Conservation (phyloP, 2,113 vertebrate genomes). For the Agapornis roseicollis region DNA sequence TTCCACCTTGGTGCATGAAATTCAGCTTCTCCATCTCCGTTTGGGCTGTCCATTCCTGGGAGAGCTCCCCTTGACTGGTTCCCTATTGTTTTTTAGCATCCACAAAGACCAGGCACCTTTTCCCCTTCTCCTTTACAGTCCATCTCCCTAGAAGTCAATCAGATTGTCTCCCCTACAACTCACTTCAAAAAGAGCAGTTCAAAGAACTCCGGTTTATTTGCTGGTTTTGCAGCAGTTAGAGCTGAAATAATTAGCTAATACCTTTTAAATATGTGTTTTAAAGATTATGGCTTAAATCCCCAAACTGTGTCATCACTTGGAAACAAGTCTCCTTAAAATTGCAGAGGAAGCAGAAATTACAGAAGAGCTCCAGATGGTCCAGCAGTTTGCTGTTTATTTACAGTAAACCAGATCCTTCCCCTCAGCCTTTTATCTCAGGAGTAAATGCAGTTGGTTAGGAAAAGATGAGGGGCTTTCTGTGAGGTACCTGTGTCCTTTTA, state of each 20-base stretch:
- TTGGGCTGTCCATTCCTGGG: neutral
- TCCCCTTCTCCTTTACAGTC: neutral
- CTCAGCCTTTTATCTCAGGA: conserved; percentile 7
- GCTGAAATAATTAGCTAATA: conserved; percentile 58
- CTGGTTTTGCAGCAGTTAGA: neutral
- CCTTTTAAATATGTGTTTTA: conserved; percentile 53
- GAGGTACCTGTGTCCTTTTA: neutral
- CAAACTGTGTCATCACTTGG: conserved; percentile 41
- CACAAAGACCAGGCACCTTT: neutral
- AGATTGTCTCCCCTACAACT: neutral
- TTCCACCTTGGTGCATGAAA: neutral
- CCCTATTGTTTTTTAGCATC: neutral
- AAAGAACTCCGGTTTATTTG: conserved; percentile 31
- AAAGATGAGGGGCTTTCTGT: neutral
- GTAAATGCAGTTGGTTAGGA: neutral
- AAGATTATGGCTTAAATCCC: conserved; percentile 50
- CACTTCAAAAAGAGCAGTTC: conserved; percentile 25
- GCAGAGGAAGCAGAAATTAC: neutral
- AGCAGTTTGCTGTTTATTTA: conserved; percentile 29
- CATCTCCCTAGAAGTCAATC: neutral
- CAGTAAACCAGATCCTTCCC: neutral
- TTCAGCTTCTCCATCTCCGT: accelerated
- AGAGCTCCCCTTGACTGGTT: neutral
- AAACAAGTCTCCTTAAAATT: conserved; percentile 23
- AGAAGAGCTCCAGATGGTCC: conserved; percentile 33